Base-by-base conservation (phyloP, 2,888 invertebrate species). In the Acrobasis suavella region DNA sequence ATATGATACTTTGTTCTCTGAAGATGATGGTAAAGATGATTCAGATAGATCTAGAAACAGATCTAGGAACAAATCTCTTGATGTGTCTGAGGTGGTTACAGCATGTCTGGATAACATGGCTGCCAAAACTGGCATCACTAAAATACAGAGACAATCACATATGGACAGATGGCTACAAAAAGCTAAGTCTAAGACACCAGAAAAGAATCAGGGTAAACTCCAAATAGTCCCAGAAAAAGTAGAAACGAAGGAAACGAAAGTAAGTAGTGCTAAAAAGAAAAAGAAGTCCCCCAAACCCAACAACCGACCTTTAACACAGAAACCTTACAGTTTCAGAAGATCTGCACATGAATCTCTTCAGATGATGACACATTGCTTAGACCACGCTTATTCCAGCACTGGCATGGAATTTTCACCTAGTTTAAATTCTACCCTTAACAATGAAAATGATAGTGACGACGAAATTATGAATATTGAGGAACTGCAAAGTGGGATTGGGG, bases 101-200 rank as follows among this genome's bases (percentile, higher is more conserved):
- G 92, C 92, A 2, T 92, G 92, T 63, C 77, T 92, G 0, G 92
- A 92, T 65, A 89, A 90, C 67, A 92, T 93, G 86, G 92, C 90
- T 0, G 91, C 91, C 2, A 92, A 91, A 77, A 87, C 90, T 38
- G 92, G 92, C 37, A 89, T 89, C n/a, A 86, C 86, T 0, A 90
- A 86, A 71, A 91, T 92, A 9, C 89, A 91, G 73, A 87, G 77
- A 64, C 93, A 93, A 69, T 91, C 92, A 0, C 92, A 93, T 64
- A 93, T 93, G 93, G 93, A 93, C 64, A 80, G 88, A 51, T 93
- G 93, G 93, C 73, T 93, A 9, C 89, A 91, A 59, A 93, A 93
- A 77, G 92, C 93, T 0, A 93, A 93, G 66, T 90, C 92, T 1
- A 92, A 91, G 74, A 91, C 92, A 0, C 92, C 92, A 59, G 92